phyloP scores from a whole-genome alignment of 2,888 invertebrate species.

The Tenthredo notha region DNA sequence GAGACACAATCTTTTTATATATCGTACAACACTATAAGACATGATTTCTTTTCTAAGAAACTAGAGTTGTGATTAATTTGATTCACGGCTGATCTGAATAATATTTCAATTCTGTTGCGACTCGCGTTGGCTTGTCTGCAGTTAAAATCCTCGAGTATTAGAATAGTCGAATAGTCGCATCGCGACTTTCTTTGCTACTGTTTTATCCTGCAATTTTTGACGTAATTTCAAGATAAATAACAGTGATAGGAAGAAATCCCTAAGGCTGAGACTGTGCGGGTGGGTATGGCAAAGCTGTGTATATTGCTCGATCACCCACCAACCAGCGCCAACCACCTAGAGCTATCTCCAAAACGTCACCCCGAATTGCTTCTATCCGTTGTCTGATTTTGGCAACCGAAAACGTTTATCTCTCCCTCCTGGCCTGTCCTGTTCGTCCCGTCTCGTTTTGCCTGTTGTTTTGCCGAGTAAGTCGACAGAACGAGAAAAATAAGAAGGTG shows the following conservation, averaged over 20 bases:
- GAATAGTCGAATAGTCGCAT: neutral
- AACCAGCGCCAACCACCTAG: conserved; percentile 46
- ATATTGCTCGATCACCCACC: conserved; percentile 58
- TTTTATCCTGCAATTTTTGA: conserved; percentile 56
- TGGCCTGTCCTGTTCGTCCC: conserved; percentile 32
- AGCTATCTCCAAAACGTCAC: conserved; percentile 66
- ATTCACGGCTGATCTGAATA: neutral
- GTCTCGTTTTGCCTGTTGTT: conserved; percentile 20
- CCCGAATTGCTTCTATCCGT: conserved; percentile 62
- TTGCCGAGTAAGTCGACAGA: conserved; percentile 3
- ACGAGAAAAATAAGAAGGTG: conserved; percentile 24
- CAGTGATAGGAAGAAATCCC: conserved; percentile 59
- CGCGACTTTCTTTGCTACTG: neutral
- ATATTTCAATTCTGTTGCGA: neutral
- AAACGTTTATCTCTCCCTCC: conserved; percentile 55
- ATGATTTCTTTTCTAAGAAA: neutral
- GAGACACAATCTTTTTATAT: neutral
- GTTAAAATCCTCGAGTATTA: neutral
- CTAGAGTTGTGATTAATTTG: neutral
- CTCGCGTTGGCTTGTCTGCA: neutral
- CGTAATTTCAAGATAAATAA: conserved; percentile 61
- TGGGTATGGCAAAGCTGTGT: conserved; percentile 53
- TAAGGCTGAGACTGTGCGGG: conserved; percentile 52
- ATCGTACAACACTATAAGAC: neutral
- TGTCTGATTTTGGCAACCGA: conserved; percentile 69